Base-by-base conservation (phyloP, 1,140 invertebrate genomes). In the Hyles euphorbiae region DNA sequence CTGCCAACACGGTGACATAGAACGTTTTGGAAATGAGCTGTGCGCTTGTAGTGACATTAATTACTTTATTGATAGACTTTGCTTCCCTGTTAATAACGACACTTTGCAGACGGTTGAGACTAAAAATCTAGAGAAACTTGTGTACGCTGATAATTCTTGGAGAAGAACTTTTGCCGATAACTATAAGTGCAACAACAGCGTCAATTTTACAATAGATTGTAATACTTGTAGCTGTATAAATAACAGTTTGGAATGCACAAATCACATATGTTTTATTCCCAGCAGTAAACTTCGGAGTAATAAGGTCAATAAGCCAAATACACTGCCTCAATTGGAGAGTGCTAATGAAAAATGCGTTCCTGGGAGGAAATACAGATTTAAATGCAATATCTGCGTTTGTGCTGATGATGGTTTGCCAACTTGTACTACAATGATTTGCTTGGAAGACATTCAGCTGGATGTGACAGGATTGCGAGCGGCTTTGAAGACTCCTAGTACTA, bases 361-460 rank as follows among this genome's bases (percentile, higher is more conserved):
- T 10, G 74, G 73, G 36, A 52, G 75, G 56, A 78, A 64, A 9
- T 89, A 87, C 64, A 72, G 74, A 61, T 64, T 76, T 10, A 74
- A 83, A 51, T 89, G 85, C 52, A 89, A 89, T 55, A 72, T 57
- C 0, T 89, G 87, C 54, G 53, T 61, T 5, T 89, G 86, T 61
- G 65, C 64, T 7, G 33, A 54, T 3, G 68, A 82, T 48, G 70
- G 72, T 5, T 59, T 58, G 56, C 64, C 76, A 10, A 70, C 72
- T 3, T 81, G 82, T 55, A 88, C 85, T 33, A 83, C 79, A 2
- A 74, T 76, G 65, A 68, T 72, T n/a, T 79, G 75, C 48, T 65
- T 70, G 12, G 63, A 70, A 33, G 53, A 76, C 46, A 60, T 61
- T 59, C 45, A 70, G 4, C 34, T 67, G 7, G 67, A 73, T 54